Evolutionary conservation across 2,797 vertebrate species (phyloP), one percentile per base, ranked within the genome.

Genomic region (Chrysocyon brachyurus): DNA sequence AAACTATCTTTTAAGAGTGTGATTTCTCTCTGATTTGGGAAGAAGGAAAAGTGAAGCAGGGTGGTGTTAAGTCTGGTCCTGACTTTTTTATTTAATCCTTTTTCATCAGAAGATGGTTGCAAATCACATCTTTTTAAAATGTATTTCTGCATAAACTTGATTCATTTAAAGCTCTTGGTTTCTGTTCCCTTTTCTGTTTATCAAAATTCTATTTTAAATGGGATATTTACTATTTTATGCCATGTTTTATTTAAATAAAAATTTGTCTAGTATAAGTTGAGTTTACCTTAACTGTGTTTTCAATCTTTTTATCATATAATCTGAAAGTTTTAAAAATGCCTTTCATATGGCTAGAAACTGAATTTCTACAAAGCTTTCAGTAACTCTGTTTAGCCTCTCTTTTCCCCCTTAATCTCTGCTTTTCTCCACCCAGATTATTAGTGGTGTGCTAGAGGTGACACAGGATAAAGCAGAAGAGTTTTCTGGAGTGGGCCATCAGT

Each of bases 1-100:
- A 98, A 99, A 97, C 98, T 97, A 87, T 98, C 97, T 98, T 98
- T 96, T 98, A 98, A 98, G 97, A 98, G 97, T 98, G 97, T 98
- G 94, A 89, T 89, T 98, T 96, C 90, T 98, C 94, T 98, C 73
- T 97, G 90, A 11, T 63, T 16, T 98, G 97, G 97, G 97, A 97
- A 54, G 73, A 88, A 75, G 86, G 70, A 56, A 70, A 52, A 72
- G 92, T 68, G 85, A 95, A 94, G 79, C 87, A 87, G 36, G 19
- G 36, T 54, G 40, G 22, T 85, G 36, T 26, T 56, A 87, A 96
- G 36, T 33, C 28, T 92, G 52, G 21, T 66, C 46, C 46, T 95
- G 78, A 40, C 82, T 94, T 89, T 94, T 89, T 46, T 21, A 49
- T 40, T 88, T 91, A 59, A 70, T 79, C 40, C 83, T 87, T 73